Evolutionary conservation across 2,797 vertebrate species (phyloP), one percentile per base, ranked within the genome.

Genomic region (Mionectes olivaceus): DNA sequence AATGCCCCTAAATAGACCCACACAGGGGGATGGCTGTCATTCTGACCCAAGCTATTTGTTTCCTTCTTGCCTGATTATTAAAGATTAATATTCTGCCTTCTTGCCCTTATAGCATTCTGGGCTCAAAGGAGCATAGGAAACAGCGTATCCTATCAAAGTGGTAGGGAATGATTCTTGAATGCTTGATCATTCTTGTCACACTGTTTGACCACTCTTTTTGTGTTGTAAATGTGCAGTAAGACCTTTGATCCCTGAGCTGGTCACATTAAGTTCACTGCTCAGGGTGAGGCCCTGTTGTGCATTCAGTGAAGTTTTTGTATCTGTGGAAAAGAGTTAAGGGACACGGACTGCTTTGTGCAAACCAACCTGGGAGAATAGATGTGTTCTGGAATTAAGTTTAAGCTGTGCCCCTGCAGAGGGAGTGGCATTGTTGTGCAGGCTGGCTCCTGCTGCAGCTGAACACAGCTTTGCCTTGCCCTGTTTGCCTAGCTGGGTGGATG

Each of bases 171-270:
- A 44, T 69, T 92, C 61, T 73, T 35, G 73, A 88, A 63, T 39
- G 33, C 49, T 91, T 78, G 28, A 60, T 93, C 19, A 9, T 78
- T 82, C 74, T 37, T 67, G 67, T 44, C 44, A 39, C 41, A 14
- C 28, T 90, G 69, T 90, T 91, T 87, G 60, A 60, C 47, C 61
- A 37, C 56, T 57, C 30, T 76, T 85, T 87, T 74, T 83, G 23
- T 22, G 3, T 32, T 83, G 69, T 37, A 86, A 86, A 83, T 56
- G 23, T 77, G 65, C 80, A 41, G 55, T 25, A 46, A 84, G 77
- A 90, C 89, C 95, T 95, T 94, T 90, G 89, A 73, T 90, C 89
- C 73, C 44, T 16, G 53, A 89, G 47, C 53, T 83, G 75, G 76
- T 77, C 64, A 55, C 27, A 5, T 30, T 27, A 57, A 94, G 52